These are phyloP conservation scores for Melanogrammus aeglefinus DNA, from an alignment of 2,797 vertebrate genomes.

Conservation along the genomic window DNA sequence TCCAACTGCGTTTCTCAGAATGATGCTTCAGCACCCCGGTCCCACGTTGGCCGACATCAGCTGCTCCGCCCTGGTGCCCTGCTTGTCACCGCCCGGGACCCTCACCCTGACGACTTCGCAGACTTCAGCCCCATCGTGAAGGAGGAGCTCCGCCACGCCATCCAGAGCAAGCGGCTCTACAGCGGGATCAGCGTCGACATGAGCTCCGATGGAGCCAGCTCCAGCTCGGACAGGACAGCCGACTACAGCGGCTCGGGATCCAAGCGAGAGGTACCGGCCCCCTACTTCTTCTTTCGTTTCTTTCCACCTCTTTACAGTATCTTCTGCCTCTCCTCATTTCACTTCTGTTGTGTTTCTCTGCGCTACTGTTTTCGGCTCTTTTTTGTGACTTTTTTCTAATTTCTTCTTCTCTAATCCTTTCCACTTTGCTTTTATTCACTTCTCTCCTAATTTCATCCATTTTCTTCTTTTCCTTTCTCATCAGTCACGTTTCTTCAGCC, in stretches of 20 bases:
- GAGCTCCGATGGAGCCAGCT: conserved; percentile 75
- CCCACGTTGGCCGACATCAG: conserved; percentile 91
- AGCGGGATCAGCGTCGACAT: conserved; percentile 76
- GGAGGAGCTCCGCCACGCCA: conserved; percentile 89
- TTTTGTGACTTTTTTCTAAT: neutral
- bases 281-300: neutral
- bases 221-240: conserved; percentile 62
- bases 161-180: conserved; percentile 84
- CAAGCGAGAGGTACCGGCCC: conserved; percentile 61
- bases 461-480: neutral
- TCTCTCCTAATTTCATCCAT: neutral
- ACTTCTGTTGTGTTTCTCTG: too few relatives aligned
- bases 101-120: conserved; percentile 91
- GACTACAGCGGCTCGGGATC: conserved; percentile 12
- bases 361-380: neutral
- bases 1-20: conserved; percentile 57
- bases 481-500: neutral
- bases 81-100: conserved; percentile 86
- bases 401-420: too few relatives aligned
- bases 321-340: neutral
- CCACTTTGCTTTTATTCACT: neutral
- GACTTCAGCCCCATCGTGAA: conserved; percentile 89
- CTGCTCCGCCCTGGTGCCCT: conserved; percentile 89
- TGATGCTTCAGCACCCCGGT: conserved; percentile 95
- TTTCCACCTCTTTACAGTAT: neutral